These are phyloP conservation scores for Porites evermanni DNA, from an alignment of 92 coral and sea anemone species.

Conservation along the genomic window DNA sequence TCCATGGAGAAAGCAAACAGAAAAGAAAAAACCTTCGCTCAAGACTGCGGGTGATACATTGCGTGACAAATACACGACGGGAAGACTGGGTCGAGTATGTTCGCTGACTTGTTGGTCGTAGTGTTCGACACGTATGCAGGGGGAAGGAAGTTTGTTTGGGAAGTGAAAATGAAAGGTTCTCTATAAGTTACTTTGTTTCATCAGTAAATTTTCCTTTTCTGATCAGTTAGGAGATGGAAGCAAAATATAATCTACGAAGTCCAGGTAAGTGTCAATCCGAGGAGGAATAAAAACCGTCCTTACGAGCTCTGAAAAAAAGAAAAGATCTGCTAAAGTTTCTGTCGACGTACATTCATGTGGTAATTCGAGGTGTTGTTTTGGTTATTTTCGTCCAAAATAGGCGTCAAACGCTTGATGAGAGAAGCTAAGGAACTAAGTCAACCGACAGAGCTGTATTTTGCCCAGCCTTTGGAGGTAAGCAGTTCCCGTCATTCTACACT, in stretches of 20 bases:
- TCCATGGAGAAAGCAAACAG: no score
- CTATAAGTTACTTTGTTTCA: neutral
- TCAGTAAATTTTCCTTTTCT: neutral
- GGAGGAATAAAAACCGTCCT: neutral
- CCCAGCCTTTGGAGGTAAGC: conserved; percentile 97
- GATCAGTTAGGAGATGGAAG: conserved; percentile 68
- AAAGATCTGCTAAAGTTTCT: no score
- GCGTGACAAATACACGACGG: conserved; percentile 12
- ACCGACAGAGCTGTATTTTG: conserved; percentile 89
- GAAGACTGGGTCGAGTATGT: conserved; percentile 43
- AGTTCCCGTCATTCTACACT: neutral
- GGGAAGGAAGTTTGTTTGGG: neutral
- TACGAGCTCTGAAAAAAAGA: neutral
- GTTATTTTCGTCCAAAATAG: conserved; percentile 51
- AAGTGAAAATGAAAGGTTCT: neutral
- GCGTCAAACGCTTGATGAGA: conserved; percentile 97
- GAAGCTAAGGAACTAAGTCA: conserved; percentile 93
- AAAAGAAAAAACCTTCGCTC: no score
- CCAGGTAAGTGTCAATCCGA: conserved; percentile 68
- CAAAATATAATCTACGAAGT: conserved; percentile 87
- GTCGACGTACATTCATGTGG: neutral
- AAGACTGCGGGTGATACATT: neutral
- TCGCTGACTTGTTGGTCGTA: conserved; percentile 30
- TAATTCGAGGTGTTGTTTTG: neutral
- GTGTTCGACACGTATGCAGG: conserved; percentile 51